phyloP scores from a whole-genome alignment of 2,113 vertebrate genomes.

The Oncorhynchus gorbuscha region DNA sequence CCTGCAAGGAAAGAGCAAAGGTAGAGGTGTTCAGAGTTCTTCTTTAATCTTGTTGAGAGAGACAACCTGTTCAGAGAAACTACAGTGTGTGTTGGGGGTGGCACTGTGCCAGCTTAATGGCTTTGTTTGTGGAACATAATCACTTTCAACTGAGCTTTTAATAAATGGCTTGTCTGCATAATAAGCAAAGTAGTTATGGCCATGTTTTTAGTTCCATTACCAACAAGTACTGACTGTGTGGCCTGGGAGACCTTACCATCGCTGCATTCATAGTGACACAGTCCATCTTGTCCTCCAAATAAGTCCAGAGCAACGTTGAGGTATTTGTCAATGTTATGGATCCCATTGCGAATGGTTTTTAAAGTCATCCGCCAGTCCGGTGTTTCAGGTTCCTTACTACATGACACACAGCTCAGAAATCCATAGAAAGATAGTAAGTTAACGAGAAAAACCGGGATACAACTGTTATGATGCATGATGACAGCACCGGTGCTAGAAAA shows the following conservation, averaged over 20 bases:
- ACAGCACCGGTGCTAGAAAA: background rate
- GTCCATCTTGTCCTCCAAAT: constrained; percentile 89
- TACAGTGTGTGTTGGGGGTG: background rate
- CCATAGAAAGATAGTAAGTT: constrained; percentile 18
- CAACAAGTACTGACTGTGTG: background rate
- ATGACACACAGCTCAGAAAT: constrained; percentile 14
- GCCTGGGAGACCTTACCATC: constrained; percentile 78
- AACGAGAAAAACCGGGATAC: constrained; percentile 34
- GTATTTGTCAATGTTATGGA: constrained; percentile 89
- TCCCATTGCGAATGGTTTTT: constrained; percentile 90
- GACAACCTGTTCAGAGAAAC: constrained; percentile 13
- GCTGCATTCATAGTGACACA: constrained; percentile 84
- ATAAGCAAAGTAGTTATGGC: background rate
- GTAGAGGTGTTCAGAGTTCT: constrained; percentile 24
- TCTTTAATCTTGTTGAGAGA: constrained; percentile 35
- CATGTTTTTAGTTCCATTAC: background rate
- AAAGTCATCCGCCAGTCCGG: constrained; percentile 91
- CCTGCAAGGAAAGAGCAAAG: constrained; percentile 70
- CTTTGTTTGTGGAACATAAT: background rate
- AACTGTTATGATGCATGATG: constrained; percentile 29
- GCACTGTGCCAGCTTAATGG: background rate
- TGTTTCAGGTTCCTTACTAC: constrained; percentile 66
- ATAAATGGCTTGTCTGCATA: too few relatives aligned
- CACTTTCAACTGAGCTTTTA: background rate
- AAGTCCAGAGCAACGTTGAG: constrained; percentile 89